Conservation (phyloP, 1,140 invertebrate genomes). For the Eubasilissa regina region DNA sequence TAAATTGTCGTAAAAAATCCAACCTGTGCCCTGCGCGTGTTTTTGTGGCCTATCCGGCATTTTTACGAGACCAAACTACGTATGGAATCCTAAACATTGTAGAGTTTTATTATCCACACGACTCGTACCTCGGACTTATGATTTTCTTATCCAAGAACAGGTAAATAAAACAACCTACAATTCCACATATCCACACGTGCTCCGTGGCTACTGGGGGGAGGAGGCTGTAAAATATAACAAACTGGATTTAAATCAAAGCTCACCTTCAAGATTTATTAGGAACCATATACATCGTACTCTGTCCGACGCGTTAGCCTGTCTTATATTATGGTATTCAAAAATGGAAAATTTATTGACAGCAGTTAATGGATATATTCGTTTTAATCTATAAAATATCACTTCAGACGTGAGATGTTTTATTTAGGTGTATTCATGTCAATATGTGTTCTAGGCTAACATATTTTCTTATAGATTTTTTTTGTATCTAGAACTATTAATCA, state of each 20-base stretch:
- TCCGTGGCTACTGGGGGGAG: constrained; percentile 1
- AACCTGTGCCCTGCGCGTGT: constrained; percentile 45
- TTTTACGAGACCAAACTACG: constrained; percentile 46
- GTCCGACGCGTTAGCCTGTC: not conserved
- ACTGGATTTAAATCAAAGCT: constrained; percentile 29
- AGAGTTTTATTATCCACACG: constrained; percentile 10
- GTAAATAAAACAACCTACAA: constrained; percentile 52
- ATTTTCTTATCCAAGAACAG: constrained; percentile 37
- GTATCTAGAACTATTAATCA: too few species aligned
- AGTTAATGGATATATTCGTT: constrained; percentile 10
- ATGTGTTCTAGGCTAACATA: too few species aligned
- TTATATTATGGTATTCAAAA: not conserved
- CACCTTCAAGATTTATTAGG: constrained; percentile 19
- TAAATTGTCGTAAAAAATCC: constrained; percentile 44
- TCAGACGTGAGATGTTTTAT: too few species aligned
- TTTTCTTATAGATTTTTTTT: too few species aligned
- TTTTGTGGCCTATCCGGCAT: constrained; percentile 45
- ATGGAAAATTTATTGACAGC: constrained; percentile 13
- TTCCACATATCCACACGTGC: constrained; percentile 14
- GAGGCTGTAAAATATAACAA: constrained; percentile 27
- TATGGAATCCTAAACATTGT: constrained; percentile 27
- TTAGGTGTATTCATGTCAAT: too few species aligned
- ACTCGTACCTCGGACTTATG: constrained; percentile 41
- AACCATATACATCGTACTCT: not conserved
- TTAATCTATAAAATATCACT: constrained; percentile 1